Conservation (phyloP, 2,797 vertebrate species). For the Argentina silus region DNA sequence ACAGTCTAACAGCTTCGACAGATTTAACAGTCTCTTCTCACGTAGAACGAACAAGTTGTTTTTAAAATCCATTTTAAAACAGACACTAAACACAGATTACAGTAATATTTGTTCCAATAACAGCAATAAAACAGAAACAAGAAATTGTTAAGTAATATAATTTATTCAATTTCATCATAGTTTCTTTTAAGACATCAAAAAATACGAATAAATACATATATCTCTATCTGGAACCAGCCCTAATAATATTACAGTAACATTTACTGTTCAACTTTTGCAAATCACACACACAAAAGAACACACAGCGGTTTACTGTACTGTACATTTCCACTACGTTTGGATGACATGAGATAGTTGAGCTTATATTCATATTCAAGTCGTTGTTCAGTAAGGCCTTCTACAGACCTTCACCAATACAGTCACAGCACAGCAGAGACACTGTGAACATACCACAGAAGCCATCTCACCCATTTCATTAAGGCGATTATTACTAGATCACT, state of each 20-base stretch:
- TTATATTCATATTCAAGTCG: constrained; percentile 76
- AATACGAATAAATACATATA: constrained; percentile 64
- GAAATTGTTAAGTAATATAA: constrained; percentile 53
- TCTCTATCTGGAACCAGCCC: constrained; percentile 41
- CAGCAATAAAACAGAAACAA: constrained; percentile 48
- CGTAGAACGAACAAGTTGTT: too few species aligned
- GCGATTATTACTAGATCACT: constrained; percentile 65
- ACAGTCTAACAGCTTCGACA: too few species aligned
- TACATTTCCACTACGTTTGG: constrained; percentile 38
- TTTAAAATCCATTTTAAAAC: too few species aligned
- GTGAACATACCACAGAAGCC: constrained; percentile 13
- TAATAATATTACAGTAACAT: constrained; percentile 33
- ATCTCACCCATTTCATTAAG: constrained; percentile 70
- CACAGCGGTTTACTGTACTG: constrained; percentile 32
- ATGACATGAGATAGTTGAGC: constrained; percentile 46
- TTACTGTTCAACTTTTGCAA: constrained; percentile 47
- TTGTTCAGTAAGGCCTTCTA: constrained; percentile 54
- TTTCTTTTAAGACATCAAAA: constrained; percentile 72
- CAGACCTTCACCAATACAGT: constrained; percentile 35
- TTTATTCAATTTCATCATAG: constrained; percentile 62
- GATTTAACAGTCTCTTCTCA: too few species aligned
- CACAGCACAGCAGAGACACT: background rate
- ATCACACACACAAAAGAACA: constrained; percentile 45
- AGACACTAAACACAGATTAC: too few species aligned
- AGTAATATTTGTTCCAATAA: background rate